Evolutionary conservation across 2,113 vertebrate species (phyloP), one percentile per base, ranked within the genome.

Genomic region (Bujurquina vittata): DNA sequence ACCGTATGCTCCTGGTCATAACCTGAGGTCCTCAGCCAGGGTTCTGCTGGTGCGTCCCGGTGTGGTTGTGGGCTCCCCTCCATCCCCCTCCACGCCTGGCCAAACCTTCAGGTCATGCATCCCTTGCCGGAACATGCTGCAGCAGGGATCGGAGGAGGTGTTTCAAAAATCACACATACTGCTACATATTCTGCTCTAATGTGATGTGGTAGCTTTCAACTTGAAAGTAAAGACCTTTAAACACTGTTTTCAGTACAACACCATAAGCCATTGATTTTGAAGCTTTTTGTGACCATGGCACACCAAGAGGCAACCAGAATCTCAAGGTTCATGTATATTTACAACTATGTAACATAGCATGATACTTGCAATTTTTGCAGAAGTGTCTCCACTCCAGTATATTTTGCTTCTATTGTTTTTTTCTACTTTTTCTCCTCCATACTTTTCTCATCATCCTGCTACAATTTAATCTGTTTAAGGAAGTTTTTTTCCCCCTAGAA

Each of bases 71-170:
- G 96, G 97, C 88, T 99, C 98, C 0, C 95, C 96, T 61, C 98
- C 98, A 67, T 99, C 98, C 37, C 98, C 98, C 94, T 98, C 97
- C 40, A 99, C 96, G 0, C 97, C 98, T 10, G 98, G 98, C 98
- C 98, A 99, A 61, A 99, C 98, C 91, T 99, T 99, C 89, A 99
- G 95, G 89, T 99, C 98, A 29, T 99, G 98, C 98, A 99, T 99
- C 73, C 98, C 98, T 94, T 99, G 98, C 11, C 98, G 96, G 88
- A 99, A 99, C 98, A 99, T 99, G 77, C 98, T 99, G 67, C 29
- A 76, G 7, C 1, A 55, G 14, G 10, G 17, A 72, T 2, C 40
- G 33, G 3, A 49, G 49, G 29, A 46, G 15, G 31, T 5, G 23
- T 43, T 56, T 63, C 8, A n/a, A 77, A 75, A 52, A 5, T 31